Percentiles rank a stretch among this genome's conserved stretches.
phyloP scores from a whole-genome alignment of 2,113 vertebrate species.

The Hippocampus guttulatus region DNA sequence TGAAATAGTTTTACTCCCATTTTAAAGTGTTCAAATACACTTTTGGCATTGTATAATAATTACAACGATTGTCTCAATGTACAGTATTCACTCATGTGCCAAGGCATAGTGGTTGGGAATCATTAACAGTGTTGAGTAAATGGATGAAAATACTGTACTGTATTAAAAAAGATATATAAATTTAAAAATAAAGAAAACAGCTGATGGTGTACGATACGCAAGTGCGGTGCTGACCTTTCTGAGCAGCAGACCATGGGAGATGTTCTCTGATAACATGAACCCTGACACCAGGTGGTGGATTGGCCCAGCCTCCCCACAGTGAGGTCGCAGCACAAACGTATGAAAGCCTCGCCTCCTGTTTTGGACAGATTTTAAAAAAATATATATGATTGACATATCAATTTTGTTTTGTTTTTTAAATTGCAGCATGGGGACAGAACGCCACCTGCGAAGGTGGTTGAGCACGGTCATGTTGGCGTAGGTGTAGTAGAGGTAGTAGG shows the following conservation, averaged over 20 bases:
- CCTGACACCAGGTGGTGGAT: constrained; percentile 94
- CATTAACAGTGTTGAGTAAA: no score
- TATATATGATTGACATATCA: not conserved
- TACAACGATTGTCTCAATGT: no score
- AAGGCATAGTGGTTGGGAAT: no score
- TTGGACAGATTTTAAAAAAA: not conserved
- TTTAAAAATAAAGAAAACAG: no score
- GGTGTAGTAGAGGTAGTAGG: constrained; percentile 97
- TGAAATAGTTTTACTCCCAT: no score
- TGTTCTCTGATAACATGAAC: constrained; percentile 96
- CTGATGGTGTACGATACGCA: not conserved
- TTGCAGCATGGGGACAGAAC: not conserved
- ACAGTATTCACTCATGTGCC: no score
- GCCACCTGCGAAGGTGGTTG: constrained; percentile 89
- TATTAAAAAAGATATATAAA: no score
- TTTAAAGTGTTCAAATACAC: no score
- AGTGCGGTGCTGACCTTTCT: constrained; percentile 77
- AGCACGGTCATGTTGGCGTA: constrained; percentile 94
- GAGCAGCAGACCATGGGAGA: constrained; percentile 92
- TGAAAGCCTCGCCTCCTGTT: constrained; percentile 84
- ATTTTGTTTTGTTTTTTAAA: no score
- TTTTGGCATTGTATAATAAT: no score
- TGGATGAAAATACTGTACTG: not conserved
- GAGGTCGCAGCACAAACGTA: constrained; percentile 90
- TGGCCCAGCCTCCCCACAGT: constrained; percentile 87